A percentile compares a stretch with the other conserved stretches of the same genome.
Conservation (phyloP, 1,140 invertebrate genomes). For the Aricia agestis region DNA sequence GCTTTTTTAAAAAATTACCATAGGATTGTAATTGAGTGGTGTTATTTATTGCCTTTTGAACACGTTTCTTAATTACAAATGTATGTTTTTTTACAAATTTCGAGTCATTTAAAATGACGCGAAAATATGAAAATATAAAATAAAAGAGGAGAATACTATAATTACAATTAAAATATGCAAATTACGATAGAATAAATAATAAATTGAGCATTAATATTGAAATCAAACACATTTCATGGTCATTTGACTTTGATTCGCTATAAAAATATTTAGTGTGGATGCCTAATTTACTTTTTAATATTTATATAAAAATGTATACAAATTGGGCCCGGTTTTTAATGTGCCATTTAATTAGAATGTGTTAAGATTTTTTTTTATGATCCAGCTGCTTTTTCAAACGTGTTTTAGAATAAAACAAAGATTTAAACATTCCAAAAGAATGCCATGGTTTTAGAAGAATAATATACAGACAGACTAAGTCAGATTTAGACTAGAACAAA, state of each 20-base stretch:
- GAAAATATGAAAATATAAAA: neutral
- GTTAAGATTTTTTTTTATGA: slow-evolving; percentile 36
- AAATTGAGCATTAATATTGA: neutral
- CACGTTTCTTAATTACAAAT: neutral
- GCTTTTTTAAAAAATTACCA: neutral
- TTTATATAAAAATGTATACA: neutral
- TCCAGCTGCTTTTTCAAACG: slow-evolving; percentile 30
- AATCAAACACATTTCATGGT: neutral
- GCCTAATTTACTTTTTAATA: neutral
- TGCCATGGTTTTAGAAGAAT: no score
- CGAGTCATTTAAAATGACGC: neutral
- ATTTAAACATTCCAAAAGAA: no score
- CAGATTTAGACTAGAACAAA: no score
- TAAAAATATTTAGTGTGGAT: neutral
- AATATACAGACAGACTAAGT: no score
- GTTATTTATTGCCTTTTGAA: neutral
- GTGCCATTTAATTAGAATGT: slow-evolving; percentile 2
- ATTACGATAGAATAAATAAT: neutral
- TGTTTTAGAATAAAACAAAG: neutral
- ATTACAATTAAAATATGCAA: neutral
- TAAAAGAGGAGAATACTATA: neutral
- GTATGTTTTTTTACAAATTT: neutral
- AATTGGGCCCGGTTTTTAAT: neutral
- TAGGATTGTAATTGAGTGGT: neutral
- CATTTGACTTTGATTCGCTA: neutral